Conservation (phyloP, 2,888 invertebrate genomes). For the Hypselothyrea guttata region DNA sequence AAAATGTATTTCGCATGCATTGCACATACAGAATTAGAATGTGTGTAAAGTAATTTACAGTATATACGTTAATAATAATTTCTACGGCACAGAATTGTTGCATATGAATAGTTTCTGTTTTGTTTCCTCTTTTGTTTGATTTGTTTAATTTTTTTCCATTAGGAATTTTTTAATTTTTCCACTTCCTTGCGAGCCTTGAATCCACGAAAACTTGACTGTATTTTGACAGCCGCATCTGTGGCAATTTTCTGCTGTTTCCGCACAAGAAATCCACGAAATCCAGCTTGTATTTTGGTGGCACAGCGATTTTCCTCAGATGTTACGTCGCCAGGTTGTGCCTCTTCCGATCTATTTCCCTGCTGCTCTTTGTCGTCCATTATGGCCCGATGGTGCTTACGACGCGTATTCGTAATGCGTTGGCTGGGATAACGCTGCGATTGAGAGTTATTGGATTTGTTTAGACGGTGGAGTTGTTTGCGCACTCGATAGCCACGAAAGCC, state of each 20-base stretch:
- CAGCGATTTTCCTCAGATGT: constrained; percentile 75
- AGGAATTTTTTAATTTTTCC: constrained; percentile 77
- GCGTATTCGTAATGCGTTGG: constrained; percentile 18
- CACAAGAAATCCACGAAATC: constrained; percentile 81
- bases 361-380: background rate
- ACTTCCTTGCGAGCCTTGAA: constrained; percentile 81
- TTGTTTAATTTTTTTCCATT: constrained; percentile 17
- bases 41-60: constrained; percentile 25
- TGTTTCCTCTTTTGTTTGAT: background rate
- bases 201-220: constrained; percentile 83
- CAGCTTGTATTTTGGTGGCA: constrained; percentile 82
- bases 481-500: constrained; percentile 84
- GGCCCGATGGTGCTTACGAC: constrained; percentile 43
- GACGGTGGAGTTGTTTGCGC: constrained; percentile 82
- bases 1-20: constrained; percentile 38
- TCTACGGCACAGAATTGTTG: constrained; percentile 3
- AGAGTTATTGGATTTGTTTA: constrained; percentile 31
- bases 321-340: constrained; percentile 38
- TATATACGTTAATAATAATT: constrained; percentile 10
- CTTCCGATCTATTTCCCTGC: constrained; percentile 32
- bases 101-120: background rate
- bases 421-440: constrained; percentile 21
- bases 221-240: constrained; percentile 82
- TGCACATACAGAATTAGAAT: constrained; percentile 25
- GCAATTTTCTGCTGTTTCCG: constrained; percentile 81